Conservation (phyloP, 2,888 invertebrate genomes). For the Thymelicus sylvestris region DNA sequence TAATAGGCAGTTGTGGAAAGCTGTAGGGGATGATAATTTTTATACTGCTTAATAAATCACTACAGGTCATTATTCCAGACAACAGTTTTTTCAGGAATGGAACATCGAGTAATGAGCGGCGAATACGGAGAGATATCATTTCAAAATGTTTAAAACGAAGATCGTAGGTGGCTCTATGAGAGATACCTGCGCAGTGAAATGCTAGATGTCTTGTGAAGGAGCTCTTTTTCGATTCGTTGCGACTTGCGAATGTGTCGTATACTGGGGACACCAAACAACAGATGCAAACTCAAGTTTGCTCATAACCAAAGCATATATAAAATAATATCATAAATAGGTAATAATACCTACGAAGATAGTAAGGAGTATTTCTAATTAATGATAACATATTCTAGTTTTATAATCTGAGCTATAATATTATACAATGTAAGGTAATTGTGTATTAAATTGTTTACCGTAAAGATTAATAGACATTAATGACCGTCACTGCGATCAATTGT, state of each 20-base stretch:
- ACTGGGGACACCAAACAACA: background rate
- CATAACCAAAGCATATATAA: background rate
- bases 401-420: background rate
- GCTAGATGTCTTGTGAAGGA: too few relatives aligned
- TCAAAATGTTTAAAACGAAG: background rate
- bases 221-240: too few relatives aligned
- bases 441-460: slow-evolving; percentile 5
- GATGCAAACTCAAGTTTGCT: slow-evolving; percentile 1
- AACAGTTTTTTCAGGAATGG: background rate
- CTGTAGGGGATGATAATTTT: background rate
- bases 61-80: too few relatives aligned
- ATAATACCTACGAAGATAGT: too few relatives aligned
- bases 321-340: too few relatives aligned
- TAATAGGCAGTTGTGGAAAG: background rate
- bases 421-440: slow-evolving; percentile 14
- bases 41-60: background rate
- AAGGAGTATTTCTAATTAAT: too few relatives aligned
- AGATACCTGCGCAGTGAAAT: background rate
- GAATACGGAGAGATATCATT: background rate
- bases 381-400: too few relatives aligned
- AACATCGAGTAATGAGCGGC: background rate
- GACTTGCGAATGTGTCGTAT: background rate
- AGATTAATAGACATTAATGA: slow-evolving; percentile 12
- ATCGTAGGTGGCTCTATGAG: background rate
- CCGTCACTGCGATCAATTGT: slow-evolving; percentile 5